Conservation (phyloP, 2,113 vertebrate genomes). For the Candoia aspera region DNA sequence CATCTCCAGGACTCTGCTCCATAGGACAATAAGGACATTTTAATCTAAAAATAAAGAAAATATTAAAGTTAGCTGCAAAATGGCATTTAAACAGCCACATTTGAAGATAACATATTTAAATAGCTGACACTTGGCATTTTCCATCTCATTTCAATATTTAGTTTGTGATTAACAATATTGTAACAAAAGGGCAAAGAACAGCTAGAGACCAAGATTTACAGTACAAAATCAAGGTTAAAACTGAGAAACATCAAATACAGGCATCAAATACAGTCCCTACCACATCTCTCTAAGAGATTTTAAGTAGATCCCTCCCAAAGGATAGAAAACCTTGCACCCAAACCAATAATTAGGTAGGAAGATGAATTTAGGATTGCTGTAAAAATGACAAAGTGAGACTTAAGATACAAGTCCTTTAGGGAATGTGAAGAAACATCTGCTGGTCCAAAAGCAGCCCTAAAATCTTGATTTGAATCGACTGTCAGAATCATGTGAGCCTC, state of each 20-base stretch:
- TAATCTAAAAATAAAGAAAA: constrained; percentile 76
- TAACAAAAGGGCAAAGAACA: background rate
- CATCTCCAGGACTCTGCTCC: constrained; percentile 86
- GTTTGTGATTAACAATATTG: background rate
- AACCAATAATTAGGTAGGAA: background rate
- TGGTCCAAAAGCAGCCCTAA: background rate
- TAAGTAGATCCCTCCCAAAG: background rate
- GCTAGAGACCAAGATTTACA: background rate
- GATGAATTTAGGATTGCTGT: background rate
- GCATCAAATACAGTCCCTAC: too few relatives aligned
- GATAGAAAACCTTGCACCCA: background rate
- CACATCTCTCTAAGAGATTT: background rate
- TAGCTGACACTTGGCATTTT: background rate
- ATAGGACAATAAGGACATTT: constrained; percentile 89
- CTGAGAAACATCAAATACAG: background rate
- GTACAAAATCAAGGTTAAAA: background rate
- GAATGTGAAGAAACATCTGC: background rate
- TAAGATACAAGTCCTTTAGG: background rate
- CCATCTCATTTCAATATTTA: background rate
- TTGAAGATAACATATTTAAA: background rate
- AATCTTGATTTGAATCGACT: background rate
- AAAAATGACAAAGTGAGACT: background rate
- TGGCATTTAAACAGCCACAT: background rate
- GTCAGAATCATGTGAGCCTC: background rate
- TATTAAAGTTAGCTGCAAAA: background rate